These are phyloP conservation scores for Poeciliopsis presidionis DNA, from an alignment of 2,797 vertebrate genomes.

Conservation along the genomic window DNA sequence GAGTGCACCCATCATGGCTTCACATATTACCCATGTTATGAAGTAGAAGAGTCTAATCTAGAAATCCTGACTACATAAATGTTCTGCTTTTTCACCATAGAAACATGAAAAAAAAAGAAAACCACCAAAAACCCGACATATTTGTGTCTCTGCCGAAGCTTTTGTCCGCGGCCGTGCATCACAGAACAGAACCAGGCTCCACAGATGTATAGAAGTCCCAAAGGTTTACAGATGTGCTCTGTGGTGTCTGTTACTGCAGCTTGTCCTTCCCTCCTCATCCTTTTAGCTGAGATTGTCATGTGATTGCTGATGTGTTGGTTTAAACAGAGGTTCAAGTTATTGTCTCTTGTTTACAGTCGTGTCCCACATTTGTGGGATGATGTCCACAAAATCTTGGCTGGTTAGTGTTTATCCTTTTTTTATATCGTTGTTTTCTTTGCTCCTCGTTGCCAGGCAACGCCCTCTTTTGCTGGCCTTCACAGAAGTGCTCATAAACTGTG, in stretches of 20 bases:
- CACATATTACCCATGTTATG: not conserved
- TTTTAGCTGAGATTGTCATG: not conserved
- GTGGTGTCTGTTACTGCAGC: not conserved
- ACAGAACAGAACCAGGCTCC: not conserved
- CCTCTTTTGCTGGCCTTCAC: slow-evolving; percentile 13
- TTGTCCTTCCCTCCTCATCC: not conserved
- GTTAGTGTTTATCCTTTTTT: not conserved
- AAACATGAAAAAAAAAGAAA: not conserved
- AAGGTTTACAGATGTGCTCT: not conserved
- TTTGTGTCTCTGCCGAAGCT: not conserved
- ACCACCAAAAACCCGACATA: not conserved
- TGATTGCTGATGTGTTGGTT: not conserved
- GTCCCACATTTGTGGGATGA: not conserved
- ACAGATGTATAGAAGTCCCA: not conserved
- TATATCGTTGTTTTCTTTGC: not conserved
- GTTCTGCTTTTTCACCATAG: not conserved
- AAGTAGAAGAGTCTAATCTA: not conserved
- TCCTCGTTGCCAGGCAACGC: slow-evolving; percentile 5
- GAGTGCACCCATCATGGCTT: not conserved
- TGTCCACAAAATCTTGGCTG: not conserved
- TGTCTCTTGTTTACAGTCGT: not conserved
- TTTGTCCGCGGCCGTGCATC: not conserved
- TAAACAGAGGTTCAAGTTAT: not conserved
- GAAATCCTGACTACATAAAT: not conserved
- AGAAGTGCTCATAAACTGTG: not conserved